Conservation (phyloP, 2,797 vertebrate species). For the Hydrocynus forskahlii region DNA sequence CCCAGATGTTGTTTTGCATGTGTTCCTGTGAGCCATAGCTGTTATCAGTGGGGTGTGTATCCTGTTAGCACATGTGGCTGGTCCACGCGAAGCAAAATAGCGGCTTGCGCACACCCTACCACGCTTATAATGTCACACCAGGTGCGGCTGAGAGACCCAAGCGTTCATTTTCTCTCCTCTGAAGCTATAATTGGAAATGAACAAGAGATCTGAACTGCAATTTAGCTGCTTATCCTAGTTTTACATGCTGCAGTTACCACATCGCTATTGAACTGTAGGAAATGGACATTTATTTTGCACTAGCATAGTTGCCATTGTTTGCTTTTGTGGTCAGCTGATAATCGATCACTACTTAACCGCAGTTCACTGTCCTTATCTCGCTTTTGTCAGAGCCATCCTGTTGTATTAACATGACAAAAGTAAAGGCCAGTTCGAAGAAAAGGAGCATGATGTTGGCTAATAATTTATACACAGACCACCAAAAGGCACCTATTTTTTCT, state of each 20-base stretch:
- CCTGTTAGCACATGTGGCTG: background rate
- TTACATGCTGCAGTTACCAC: background rate
- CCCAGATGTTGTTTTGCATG: conserved; percentile 14
- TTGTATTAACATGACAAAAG: too few species aligned
- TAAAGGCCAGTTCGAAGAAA: too few species aligned
- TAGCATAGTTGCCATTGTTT: background rate
- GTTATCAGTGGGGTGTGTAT: conserved; percentile 45
- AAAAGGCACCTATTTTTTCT: background rate
- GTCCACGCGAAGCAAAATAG: conserved; percentile 22
- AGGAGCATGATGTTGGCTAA: too few species aligned
- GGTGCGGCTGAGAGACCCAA: conserved; percentile 10
- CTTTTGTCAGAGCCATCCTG: background rate
- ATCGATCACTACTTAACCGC: background rate
- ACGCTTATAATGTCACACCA: background rate
- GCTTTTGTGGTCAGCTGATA: background rate
- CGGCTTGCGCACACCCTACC: conserved; percentile 1
- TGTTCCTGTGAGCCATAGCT: background rate
- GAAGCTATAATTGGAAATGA: background rate
- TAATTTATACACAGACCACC: too few species aligned
- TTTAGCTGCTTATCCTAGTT: background rate
- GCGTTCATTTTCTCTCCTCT: background rate
- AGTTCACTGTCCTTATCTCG: background rate
- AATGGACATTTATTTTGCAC: background rate
- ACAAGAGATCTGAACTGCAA: background rate
- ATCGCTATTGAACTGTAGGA: background rate